Conservation (phyloP, 2,888 invertebrate species). For the Ormyrus labotus region DNA sequence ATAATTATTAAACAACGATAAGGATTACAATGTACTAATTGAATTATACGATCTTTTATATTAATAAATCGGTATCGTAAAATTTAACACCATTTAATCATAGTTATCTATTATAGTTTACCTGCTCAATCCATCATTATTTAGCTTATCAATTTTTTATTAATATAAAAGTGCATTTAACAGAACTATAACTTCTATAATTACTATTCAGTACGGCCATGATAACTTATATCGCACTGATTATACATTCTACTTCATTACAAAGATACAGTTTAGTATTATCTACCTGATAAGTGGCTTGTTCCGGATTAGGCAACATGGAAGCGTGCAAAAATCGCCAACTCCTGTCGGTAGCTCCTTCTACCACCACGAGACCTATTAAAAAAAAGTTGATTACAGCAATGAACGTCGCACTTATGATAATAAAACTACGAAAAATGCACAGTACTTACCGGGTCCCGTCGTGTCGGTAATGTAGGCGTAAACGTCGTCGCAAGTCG, state of each 20-base stretch:
- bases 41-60: too few species aligned
- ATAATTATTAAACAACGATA: too few species aligned
- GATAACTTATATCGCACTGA: background rate
- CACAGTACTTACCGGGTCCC: constrained; percentile 81
- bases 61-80: too few species aligned
- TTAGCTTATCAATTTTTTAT: too few species aligned
- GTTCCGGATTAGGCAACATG: constrained; percentile 91
- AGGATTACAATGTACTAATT: too few species aligned
- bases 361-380: constrained; percentile 80
- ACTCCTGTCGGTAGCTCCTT: constrained; percentile 85
- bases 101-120: too few species aligned
- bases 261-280: background rate
- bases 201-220: background rate
- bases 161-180: too few species aligned
- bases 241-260: background rate
- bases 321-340: constrained; percentile 89
- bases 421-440: background rate
- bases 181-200: background rate
- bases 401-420: too few species aligned
- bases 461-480: constrained; percentile 90
- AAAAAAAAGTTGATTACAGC: background rate
- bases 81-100: too few species aligned
- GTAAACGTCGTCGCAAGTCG: constrained; percentile 86
- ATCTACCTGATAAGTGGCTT: constrained; percentile 81
- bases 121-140: too few species aligned